Evolutionary conservation across 1,140 invertebrate genomes (phyloP).

Genomic region (Macrobrachium rosenbergii): DNA sequence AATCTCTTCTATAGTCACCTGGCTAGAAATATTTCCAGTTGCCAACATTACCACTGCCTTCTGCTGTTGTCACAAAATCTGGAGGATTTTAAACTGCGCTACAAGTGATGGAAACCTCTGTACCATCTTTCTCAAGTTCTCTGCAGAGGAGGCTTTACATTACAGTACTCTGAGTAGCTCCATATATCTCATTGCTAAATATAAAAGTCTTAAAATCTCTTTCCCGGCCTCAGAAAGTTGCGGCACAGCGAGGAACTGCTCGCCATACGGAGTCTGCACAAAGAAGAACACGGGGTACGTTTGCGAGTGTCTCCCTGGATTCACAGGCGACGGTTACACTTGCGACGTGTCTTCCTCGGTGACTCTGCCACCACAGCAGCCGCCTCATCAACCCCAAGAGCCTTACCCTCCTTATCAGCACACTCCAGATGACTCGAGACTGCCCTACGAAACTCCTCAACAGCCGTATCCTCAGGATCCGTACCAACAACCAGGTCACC

Average conservation of each 20-base stretch:
- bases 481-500: slow-evolving; percentile 11
- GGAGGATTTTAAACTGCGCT: too few species aligned
- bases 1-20: too few species aligned
- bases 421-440: not conserved
- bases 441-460: not conserved
- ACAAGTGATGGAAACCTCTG: too few species aligned
- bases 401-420: slow-evolving; percentile 19
- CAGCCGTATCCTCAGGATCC: slow-evolving; percentile 10
- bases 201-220: not conserved
- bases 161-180: too few species aligned
- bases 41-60: too few species aligned
- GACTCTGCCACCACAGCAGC: too few species aligned
- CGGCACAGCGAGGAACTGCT: slow-evolving; percentile 79
- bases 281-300: slow-evolving; percentile 74
- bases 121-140: too few species aligned
- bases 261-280: slow-evolving; percentile 78
- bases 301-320: slow-evolving; percentile 84
- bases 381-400: not conserved
- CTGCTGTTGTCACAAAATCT: too few species aligned
- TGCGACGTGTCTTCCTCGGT: slow-evolving; percentile 31
- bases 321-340: slow-evolving; percentile 66
- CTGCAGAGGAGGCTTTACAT: too few species aligned
- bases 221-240: slow-evolving; percentile 75
- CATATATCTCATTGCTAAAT: too few species aligned
- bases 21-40: too few species aligned